A percentile compares a stretch with the other conserved stretches of the same genome.
phyloP scores from a whole-genome alignment of 2,797 vertebrate species.

The Setipinna tenuifilis region DNA sequence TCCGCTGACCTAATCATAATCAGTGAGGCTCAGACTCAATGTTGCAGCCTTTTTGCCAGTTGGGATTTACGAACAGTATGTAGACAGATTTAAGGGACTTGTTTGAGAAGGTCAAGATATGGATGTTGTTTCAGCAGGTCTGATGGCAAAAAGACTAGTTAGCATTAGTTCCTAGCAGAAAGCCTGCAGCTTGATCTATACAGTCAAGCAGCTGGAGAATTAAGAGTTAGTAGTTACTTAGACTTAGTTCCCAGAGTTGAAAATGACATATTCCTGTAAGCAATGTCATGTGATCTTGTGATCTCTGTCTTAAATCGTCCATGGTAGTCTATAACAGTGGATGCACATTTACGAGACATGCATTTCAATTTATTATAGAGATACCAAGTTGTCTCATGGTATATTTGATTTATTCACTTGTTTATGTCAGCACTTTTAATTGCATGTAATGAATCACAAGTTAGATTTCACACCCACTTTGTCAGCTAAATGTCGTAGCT shows the following conservation, averaged over 20 bases:
- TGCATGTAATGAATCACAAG: not conserved
- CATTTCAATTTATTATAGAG: not conserved
- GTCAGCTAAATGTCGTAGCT: not conserved
- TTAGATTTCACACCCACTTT: not conserved
- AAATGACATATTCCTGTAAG: not conserved
- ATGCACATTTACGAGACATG: not conserved
- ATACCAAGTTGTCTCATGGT: not conserved
- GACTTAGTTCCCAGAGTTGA: not conserved
- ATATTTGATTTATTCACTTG: not conserved
- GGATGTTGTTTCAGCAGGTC: not conserved
- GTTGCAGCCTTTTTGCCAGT: not conserved
- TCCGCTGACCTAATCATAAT: not conserved
- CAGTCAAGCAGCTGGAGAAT: not conserved
- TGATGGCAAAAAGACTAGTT: not conserved
- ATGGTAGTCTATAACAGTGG: not conserved
- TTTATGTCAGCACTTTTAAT: not conserved
- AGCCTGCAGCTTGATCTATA: not conserved
- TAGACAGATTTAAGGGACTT: not conserved
- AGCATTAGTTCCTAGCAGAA: not conserved
- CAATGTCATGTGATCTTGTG: not conserved
- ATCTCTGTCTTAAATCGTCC: not conserved
- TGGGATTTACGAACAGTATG: not conserved
- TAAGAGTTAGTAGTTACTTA: not conserved
- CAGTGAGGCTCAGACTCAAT: not conserved
- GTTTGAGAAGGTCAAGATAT: constrained; percentile 14